These are phyloP conservation scores for Tringa solitaria DNA, from an alignment of 2,113 vertebrate species.

Conservation along the genomic window DNA sequence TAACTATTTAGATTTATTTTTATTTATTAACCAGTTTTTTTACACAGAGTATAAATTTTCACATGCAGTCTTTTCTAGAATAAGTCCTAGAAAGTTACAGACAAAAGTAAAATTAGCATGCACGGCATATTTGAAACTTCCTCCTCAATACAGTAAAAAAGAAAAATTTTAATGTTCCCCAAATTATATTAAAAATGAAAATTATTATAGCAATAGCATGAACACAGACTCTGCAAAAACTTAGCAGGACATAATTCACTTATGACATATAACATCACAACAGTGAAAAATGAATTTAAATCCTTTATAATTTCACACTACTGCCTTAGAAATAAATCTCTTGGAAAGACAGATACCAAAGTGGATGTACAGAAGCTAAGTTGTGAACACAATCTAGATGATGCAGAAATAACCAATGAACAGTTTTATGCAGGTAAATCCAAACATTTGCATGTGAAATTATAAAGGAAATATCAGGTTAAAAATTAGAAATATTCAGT, in stretches of 20 bases:
- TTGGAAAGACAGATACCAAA: neutral
- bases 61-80: neutral
- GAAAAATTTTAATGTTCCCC: neutral
- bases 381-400: neutral
- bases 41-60: neutral
- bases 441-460: neutral
- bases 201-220: neutral
- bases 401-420: neutral
- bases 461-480: neutral
- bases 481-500: neutral
- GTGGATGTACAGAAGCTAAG: neutral
- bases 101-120: neutral
- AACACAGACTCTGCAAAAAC: neutral
- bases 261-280: neutral
- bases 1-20: neutral
- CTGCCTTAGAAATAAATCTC: neutral
- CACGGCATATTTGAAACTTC: neutral
- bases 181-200: neutral
- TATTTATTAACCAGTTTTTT: neutral
- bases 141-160: neutral
- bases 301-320: neutral
- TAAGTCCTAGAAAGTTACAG: neutral
- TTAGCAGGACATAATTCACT: neutral
- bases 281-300: neutral
- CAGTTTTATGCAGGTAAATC: neutral